Conservation (phyloP, 2,797 vertebrate species). For the Periparus ater region DNA sequence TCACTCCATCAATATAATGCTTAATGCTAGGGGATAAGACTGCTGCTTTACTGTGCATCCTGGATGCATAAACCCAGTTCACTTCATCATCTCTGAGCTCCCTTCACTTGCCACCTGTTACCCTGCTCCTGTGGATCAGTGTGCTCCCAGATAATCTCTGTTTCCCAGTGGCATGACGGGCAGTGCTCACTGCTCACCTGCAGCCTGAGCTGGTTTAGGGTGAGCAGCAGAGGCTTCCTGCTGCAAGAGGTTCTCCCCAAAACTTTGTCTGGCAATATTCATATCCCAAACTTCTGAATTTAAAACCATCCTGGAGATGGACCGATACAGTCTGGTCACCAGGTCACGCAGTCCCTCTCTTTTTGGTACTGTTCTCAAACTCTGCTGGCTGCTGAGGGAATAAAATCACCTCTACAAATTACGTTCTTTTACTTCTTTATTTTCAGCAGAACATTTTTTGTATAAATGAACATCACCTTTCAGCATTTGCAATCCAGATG, state of each 20-base stretch:
- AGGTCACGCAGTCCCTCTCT: background rate
- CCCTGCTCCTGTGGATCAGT: background rate
- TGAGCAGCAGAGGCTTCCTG: background rate
- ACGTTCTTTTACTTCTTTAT: background rate
- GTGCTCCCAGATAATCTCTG: background rate
- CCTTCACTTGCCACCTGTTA: conserved; percentile 59
- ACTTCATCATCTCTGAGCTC: conserved; percentile 46
- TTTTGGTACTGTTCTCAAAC: background rate
- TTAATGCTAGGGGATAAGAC: conserved; percentile 30
- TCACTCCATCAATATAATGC: conserved; percentile 44
- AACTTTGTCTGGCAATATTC: background rate
- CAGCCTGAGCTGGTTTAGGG: background rate
- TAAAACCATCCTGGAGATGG: background rate
- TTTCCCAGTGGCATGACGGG: background rate
- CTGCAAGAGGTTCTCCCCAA: background rate
- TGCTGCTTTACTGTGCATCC: conserved; percentile 28
- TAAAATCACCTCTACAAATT: background rate
- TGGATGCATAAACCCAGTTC: conserved; percentile 6
- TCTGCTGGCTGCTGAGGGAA: background rate
- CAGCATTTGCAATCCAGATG: conserved; percentile 14
- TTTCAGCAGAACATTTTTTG: background rate
- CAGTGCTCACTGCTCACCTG: background rate
- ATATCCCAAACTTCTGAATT: background rate
- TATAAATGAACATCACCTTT: background rate
- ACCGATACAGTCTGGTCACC: background rate